Evolutionary conservation across 2,797 vertebrate genomes (phyloP), one percentile per base, ranked within the genome.

Genomic region (Acipenser ruthenus): DNA sequence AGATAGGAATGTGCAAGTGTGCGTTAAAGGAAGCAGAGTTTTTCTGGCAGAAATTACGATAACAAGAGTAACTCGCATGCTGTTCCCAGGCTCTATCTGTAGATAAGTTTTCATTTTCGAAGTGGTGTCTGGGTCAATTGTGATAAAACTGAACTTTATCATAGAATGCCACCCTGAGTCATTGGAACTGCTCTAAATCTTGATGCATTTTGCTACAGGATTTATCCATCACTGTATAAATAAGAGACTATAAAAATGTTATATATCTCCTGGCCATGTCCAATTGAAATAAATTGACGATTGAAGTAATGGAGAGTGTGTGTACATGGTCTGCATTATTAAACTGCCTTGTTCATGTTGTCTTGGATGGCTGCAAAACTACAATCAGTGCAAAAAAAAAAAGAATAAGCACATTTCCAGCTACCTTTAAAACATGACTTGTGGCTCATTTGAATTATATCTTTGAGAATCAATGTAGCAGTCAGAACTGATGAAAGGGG

Each of bases 231-330:
- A 74, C 74, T 13, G 72, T n/a, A 8, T 63, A 60, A 70, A 70
- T 68, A 62, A 72, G 72, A 23, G 79, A 75, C 74, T 74, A 73
- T 74, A 71, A 72, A 74, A 68, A 71, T 49, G 76, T 74, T 73
- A 74, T 78, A 74, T 72, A 70, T 72, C 72, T 77, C 62, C 75
- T 78, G 83, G 81, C 82, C 83, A 78, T 84, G 78, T 82, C 83
- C 80, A 85, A 86, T 86, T 76, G 78, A 73, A 85, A 83, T 83
- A 87, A 81, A 86, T 84, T 83, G 83, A 79, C 79, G 77, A 75
- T 37, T 69, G 53, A 74, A 69, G 77, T 80, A 69, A 76, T 77
- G 74, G 65, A 64, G 70, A 65, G 75, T 69, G 73, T 72, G 74
- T 65, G 47, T 68, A 47, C 47, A 8, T 48, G 58, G 18, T 51